Conservation (phyloP, 2,888 invertebrate genomes). For the Desoria tigrina region DNA sequence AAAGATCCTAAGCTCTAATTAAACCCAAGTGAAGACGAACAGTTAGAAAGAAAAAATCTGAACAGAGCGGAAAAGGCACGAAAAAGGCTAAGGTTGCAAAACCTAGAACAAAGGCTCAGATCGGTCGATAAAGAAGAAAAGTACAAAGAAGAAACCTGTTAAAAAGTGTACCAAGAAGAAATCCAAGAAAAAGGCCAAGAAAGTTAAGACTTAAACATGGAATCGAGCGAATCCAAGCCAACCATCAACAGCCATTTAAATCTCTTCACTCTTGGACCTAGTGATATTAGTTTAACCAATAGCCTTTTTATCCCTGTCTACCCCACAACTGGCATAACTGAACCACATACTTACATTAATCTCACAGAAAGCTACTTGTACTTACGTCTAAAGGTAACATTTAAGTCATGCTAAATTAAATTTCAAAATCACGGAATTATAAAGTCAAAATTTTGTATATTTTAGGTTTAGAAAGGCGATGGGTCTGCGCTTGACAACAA, state of each 20-base stretch:
- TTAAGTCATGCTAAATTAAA: not conserved
- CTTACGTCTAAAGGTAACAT: too few relatives aligned
- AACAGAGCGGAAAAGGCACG: not conserved
- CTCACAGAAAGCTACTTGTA: too few relatives aligned
- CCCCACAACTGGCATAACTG: not conserved
- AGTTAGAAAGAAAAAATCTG: not conserved
- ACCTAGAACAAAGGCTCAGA: not conserved
- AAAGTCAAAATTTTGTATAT: constrained; percentile 1
- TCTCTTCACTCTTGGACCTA: not conserved
- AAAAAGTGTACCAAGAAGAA: not conserved
- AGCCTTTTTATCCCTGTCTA: not conserved
- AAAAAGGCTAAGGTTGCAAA: not conserved
- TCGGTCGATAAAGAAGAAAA: not conserved
- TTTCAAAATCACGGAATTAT: not conserved
- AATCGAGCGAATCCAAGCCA: not conserved
- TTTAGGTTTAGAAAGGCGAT: too few relatives aligned
- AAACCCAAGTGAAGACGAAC: not conserved
- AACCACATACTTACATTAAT: not conserved
- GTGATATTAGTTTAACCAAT: constrained; percentile 1
- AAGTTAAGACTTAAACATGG: constrained; percentile 1
- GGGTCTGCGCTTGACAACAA: not conserved
- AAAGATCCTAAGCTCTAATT: not conserved
- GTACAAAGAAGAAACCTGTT: not conserved
- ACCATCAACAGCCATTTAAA: constrained; percentile 1
- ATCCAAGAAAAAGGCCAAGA: not conserved